phyloP scores from a whole-genome alignment of 1,140 invertebrate species.

The Bombus picipes region DNA sequence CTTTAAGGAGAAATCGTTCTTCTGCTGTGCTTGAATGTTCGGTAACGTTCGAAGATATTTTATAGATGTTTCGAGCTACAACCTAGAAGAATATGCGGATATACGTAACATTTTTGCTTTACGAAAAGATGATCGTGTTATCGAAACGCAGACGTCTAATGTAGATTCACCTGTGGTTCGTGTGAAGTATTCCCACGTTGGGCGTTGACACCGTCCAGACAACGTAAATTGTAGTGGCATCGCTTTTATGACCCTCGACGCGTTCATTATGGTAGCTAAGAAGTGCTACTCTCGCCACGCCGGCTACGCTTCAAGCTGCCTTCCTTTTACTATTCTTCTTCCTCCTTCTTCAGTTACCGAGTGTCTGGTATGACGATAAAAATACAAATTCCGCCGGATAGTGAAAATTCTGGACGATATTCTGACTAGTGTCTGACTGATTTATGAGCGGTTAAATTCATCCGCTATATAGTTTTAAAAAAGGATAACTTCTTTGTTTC shows the following conservation, averaged over 20 bases:
- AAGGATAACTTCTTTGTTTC: neutral
- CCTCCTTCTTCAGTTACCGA: conserved; percentile 22
- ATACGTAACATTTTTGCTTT: no score
- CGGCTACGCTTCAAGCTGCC: conserved; percentile 22
- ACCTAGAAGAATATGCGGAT: neutral
- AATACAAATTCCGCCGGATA: neutral
- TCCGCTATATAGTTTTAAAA: neutral
- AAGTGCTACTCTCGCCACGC: conserved; percentile 37
- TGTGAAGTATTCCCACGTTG: conserved; percentile 35
- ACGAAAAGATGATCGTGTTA: no score
- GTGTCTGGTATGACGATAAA: conserved; percentile 6
- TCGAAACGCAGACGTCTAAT: neutral
- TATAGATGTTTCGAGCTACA: neutral
- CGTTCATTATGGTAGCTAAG: conserved; percentile 57
- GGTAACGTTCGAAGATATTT: neutral
- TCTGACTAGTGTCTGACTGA: neutral
- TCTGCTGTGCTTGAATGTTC: neutral
- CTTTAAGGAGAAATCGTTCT: neutral
- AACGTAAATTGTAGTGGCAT: conserved; percentile 64
- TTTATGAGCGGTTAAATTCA: neutral
- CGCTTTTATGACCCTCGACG: conserved; percentile 57
- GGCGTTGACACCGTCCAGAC: conserved; percentile 59
- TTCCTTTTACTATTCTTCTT: neutral
- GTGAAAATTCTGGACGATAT: conserved; percentile 26
- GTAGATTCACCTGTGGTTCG: conserved; percentile 8